phyloP scores from a whole-genome alignment of 2,888 invertebrate species.

The Platycnemis pennipes region DNA sequence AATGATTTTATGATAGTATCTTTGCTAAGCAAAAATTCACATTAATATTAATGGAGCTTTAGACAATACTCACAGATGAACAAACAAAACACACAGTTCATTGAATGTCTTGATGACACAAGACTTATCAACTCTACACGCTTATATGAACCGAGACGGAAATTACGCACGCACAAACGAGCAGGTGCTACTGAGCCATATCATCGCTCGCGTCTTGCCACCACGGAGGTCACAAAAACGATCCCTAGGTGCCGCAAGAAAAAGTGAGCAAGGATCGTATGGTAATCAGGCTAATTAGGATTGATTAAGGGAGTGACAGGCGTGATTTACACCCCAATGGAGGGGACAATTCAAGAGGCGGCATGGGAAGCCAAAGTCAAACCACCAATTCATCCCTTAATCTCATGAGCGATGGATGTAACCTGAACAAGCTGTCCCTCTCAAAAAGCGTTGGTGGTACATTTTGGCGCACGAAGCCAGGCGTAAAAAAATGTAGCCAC shows the following conservation, averaged over 20 bases:
- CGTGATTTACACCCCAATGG: not conserved
- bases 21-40: no score
- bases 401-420: conserved; percentile 13
- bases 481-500: not conserved
- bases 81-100: no score
- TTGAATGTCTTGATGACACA: no score
- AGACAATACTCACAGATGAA: no score
- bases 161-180: not conserved
- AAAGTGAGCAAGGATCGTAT: not conserved
- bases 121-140: no score
- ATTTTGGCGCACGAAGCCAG: not conserved
- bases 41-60: no score
- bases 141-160: no score
- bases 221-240: not conserved
- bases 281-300: conserved; percentile 23
- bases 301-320: not conserved
- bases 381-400: conserved; percentile 3
- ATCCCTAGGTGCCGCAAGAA: not conserved
- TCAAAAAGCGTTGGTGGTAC: not conserved
- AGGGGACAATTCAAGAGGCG: not conserved
- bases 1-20: no score
- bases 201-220: not conserved
- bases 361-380: not conserved
- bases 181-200: not conserved
- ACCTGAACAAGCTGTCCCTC: not conserved